phyloP scores from a whole-genome alignment of 2,113 vertebrate genomes.

The Phoenicopterus ruber region DNA sequence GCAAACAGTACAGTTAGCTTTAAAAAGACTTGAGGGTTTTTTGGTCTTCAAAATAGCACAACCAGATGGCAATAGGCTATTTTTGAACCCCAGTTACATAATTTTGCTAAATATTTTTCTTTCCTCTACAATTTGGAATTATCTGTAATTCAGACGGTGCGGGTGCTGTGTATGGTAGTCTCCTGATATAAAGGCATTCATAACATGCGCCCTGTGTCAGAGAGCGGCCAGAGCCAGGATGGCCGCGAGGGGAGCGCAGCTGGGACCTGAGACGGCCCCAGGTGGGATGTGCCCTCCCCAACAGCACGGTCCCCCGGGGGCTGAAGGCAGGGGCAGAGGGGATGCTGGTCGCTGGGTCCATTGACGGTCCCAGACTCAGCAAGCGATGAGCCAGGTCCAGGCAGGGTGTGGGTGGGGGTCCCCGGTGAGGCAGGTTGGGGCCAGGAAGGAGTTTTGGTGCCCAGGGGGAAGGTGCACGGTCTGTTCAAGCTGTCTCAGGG shows the following conservation, averaged over 20 bases:
- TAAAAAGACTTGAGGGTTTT: constrained; percentile 25
- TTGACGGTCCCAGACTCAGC: not conserved
- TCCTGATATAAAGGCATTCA: not conserved
- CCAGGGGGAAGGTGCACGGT: not conserved
- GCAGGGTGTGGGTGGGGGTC: not conserved
- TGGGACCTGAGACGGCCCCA: not conserved
- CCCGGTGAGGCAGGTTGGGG: not conserved
- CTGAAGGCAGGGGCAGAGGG: rapidly evolving
- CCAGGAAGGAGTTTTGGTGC: not conserved
- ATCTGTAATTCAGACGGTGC: not conserved
- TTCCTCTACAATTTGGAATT: constrained; percentile 1
- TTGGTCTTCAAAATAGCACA: constrained; percentile 52
- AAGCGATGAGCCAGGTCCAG: rapidly evolving
- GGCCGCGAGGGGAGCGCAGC: not conserved
- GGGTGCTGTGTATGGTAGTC: not conserved
- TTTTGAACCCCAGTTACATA: constrained; percentile 43
- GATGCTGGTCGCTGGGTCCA: not conserved
- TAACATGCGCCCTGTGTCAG: not conserved
- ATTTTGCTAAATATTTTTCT: constrained; percentile 57
- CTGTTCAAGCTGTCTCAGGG: not conserved
- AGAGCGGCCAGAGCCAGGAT: not conserved
- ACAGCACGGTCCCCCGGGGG: rapidly evolving
- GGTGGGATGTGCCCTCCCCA: not conserved
- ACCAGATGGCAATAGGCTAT: constrained; percentile 56
- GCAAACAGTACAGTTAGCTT: constrained; percentile 53